Base-by-base conservation (phyloP, 2,888 invertebrate species). In the Panopea generosa region DNA sequence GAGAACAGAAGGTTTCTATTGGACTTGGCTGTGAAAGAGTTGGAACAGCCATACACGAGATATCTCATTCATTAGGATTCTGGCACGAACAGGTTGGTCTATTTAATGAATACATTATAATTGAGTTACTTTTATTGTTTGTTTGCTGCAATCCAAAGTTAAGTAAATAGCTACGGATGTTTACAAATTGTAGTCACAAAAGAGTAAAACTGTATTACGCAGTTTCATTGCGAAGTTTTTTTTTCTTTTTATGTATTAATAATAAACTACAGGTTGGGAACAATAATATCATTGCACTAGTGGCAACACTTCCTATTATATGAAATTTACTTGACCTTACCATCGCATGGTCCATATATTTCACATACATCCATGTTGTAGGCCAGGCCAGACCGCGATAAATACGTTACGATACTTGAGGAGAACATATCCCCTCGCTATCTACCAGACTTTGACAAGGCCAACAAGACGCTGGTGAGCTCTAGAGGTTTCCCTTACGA, bases 61-160 rank as follows among this genome's bases (percentile, higher is more conserved):
- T 87, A 6, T 68, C 79, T 9, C 91, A 91, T 63, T 82, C 90
- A 0, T 76, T 91, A 4, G 91, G 91, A 6, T 86, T 91, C 69
- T 91, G 91, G 91, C 91, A 91, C 69, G 91, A 91, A 80, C 91
- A 91, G 86, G 90, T 90, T 52, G 3, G 45, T 45, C 9, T 40
- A 40, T 40, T 40, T n/a, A n/a, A n/a, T n/a, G n/a, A n/a, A n/a
- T n/a, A n/a, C n/a, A n/a, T n/a, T n/a, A n/a, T n/a, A 16, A 1
- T 40, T 29, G 1, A 45, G 24, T 14, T 50, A 4, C n/a, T 38
- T 20, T 0, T 27, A 16, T 50, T 33, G 2, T 20, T 33, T 29
- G 2, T 24, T 11, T 49, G 49, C 22, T 49, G 18, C 40, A 40
- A 14, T 40, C 40, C 14, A 14, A 11, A 40, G 40, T 40, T 40